Evolutionary conservation across 2,888 invertebrate genomes (phyloP).

Genomic region (Hemaris fuciformis): DNA sequence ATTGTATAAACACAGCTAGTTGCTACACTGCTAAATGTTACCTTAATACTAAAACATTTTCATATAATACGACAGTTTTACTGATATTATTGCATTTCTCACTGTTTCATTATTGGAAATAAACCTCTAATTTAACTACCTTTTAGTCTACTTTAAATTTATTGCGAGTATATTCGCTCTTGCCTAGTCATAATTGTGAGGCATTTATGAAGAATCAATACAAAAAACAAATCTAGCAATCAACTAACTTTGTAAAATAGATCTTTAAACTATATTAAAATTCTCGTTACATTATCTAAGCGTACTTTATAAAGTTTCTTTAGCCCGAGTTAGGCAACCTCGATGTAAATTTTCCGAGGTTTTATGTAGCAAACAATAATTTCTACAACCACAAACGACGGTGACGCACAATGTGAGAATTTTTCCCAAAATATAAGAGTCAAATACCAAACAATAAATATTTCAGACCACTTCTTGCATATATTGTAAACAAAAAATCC

Average conservation of each 20-base stretch:
- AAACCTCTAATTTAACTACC: conserved; percentile 16
- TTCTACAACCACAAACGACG: too few relatives aligned
- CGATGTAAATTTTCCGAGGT: neutral
- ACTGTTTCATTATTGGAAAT: conserved; percentile 46
- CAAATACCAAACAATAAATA: too few relatives aligned
- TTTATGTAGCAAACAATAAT: neutral
- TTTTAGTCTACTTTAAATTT: neutral
- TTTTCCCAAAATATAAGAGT: too few relatives aligned
- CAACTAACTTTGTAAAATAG: neutral
- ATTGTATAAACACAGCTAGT: neutral
- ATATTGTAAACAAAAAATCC: too few relatives aligned
- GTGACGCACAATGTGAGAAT: too few relatives aligned
- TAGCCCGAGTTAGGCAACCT: too few relatives aligned
- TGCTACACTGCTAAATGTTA: neutral
- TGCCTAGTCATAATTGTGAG: neutral
- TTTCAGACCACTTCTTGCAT: too few relatives aligned
- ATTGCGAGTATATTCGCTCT: neutral
- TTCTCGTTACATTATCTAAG: neutral
- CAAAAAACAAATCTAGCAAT: neutral
- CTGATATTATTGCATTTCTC: conserved; percentile 73
- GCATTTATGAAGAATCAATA: neutral
- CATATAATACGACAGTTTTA: conserved; percentile 52
- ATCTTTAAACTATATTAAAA: neutral
- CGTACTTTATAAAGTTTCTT: too few relatives aligned
- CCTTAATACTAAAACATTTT: neutral